Evolutionary conservation across 2,113 vertebrate genomes (phyloP), one percentile per base, ranked within the genome.

Genomic region (Prochilodus magdalenae): DNA sequence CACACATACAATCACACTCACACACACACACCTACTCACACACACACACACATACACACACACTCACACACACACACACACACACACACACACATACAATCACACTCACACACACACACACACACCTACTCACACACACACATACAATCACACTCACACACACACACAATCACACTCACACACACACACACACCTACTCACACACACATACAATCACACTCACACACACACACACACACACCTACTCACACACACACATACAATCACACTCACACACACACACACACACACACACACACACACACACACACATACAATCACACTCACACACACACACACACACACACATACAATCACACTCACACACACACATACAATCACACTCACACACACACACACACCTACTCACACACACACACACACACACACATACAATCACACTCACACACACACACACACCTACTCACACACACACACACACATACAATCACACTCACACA

Each of bases 391-490:
- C 1, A n/a, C n/a, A n/a, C n/a, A n/a, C n/a, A n/a, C n/a, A n/a
- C n/a, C n/a, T n/a, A n/a, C 33, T 4, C 14, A 14, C 40, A 27
- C 57, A 24, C 47, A 44, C 24, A 51, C 10, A 16, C 49, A 85
- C 66, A 33, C 12, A 65, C 30, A 22, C 62, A 18, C 53, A 59
- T 33, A 66, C 16, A 66, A 71, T 55, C 27, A 55, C 60, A 66
- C 60, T n/a, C n/a, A 59, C 26, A 65, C 44, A 16, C 49, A 30
- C 24, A 40, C 29, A 4, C 66, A 57, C 65, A 22, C n/a, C n/a
- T n/a, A n/a, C n/a, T n/a, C n/a, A n/a, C 67, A 72, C 26, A 72
- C 53, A 47, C 53, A 47, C 66, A 49, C n/a, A n/a, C n/a, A n/a
- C n/a, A n/a, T 33, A 40, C 36, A 47, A 36, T 36, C 3, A 36